Evolutionary conservation across 2,888 invertebrate species (phyloP), one percentile per base, ranked within the genome.

Genomic region (Abrostola tripartita): DNA sequence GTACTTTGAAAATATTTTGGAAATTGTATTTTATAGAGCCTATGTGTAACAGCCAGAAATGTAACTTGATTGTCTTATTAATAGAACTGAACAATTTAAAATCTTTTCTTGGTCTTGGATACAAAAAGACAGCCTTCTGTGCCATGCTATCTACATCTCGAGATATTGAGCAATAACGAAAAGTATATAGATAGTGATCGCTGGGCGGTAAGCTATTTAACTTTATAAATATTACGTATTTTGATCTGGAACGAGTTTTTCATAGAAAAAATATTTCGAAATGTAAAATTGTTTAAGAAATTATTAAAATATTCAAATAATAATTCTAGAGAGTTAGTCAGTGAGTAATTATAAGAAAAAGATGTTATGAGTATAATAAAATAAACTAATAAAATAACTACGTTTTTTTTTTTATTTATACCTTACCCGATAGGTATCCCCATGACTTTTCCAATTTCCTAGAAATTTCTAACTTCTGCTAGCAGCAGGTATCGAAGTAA

Each of bases 301-400:
- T 90, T 90, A 92, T 89, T 90, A 88, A 90, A 92, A 88, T 90
- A 91, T 92, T 92, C 92, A 90, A 93, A 92, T 92, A 91, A 92
- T 90, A 90, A 92, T 89, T 91, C 89, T 94, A 94, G 94, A 86
- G 85, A 92, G 91, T 90, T 93, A 94, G 94, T 84, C 90, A 87
- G 91, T 90, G 92, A 92, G 89, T 93, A 91, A 90, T 84, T 89
- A 79, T 92, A 93, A 93, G 92, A 85, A 82, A 88, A 90, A 88
- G 89, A 94, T 94, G 94, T 94, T 94, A 94, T 88, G 91, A 94
- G 88, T 93, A 93, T 92, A 92, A 93, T 92, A 85, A 92, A 93
- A 89, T 92, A 91, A 93, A 92, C 83, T 88, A 90, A 91, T 88
- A 82, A 88, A 89, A 86, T 8, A 53, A 41, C 5, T 8, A 50